A percentile compares a stretch with the other conserved stretches of the same genome.
Evolutionary conservation across 2,113 vertebrate species (phyloP).

Genomic region (Larimichthys crocea): DNA sequence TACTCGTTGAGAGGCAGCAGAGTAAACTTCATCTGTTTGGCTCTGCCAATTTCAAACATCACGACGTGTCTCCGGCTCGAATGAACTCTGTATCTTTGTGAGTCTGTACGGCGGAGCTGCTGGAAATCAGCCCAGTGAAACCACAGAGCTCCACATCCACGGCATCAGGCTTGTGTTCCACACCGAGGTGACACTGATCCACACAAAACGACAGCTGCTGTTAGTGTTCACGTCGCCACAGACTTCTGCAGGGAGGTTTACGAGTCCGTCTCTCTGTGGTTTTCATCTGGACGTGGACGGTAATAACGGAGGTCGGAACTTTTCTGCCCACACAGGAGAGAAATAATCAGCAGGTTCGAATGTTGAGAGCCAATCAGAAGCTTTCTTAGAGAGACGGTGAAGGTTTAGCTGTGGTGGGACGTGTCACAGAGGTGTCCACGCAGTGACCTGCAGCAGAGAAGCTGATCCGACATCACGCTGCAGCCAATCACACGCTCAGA

Average conservation of each 20-base stretch:
- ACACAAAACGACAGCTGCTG: conserved; percentile 20
- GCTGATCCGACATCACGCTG: too few relatives aligned
- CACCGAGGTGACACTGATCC: conserved; percentile 28
- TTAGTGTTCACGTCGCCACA: neutral
- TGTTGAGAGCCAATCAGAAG: too few relatives aligned
- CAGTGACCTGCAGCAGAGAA: too few relatives aligned
- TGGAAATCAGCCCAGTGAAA: conserved; percentile 55
- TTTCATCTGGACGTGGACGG: neutral
- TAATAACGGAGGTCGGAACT: neutral
- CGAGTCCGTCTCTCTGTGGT: neutral
- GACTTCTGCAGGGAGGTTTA: neutral
- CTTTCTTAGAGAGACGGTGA: neutral
- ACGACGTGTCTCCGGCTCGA: conserved; percentile 15
- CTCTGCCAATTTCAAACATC: conserved; percentile 45
- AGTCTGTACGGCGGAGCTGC: conserved; percentile 14
- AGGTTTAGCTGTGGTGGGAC: too few relatives aligned
- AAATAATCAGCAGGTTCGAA: too few relatives aligned
- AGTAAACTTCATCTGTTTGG: conserved; percentile 33
- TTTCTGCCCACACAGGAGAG: neutral
- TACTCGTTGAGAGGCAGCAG: conserved; percentile 9
- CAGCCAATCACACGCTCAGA: too few relatives aligned
- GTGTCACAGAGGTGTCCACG: too few relatives aligned
- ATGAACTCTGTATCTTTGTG: conserved; percentile 19
- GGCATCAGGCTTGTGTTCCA: conserved; percentile 12
- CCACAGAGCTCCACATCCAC: conserved; percentile 49